Evolutionary conservation across 2,113 vertebrate genomes (phyloP), one percentile per base, ranked within the genome.

Genomic region (Sylvia atricapilla): DNA sequence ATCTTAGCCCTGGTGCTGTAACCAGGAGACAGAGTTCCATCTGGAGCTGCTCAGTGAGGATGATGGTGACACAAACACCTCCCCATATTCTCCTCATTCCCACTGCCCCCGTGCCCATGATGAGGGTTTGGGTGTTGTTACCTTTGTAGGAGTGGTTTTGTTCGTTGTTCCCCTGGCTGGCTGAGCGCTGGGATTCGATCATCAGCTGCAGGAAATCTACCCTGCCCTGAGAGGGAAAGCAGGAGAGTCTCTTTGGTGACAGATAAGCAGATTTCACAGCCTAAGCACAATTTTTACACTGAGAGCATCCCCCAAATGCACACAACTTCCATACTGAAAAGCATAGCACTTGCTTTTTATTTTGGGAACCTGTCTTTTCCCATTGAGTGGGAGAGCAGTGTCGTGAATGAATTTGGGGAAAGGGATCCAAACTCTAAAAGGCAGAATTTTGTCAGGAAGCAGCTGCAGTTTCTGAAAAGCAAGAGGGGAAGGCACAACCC

Each of bases 171-270:
- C 12, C 10, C 0, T 88, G 9, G 14, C 27, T 72, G 24, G 60
- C 53, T 43, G 95, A 94, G 7, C 96, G 96, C 91, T 99, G 98
- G 85, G 98, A 97, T 37, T 99, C 98, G 0, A 99, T 97, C 99
- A 99, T 98, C 60, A 99, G 78, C 96, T 99, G 98, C 95, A 99
- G 97, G 55, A 99, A 98, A 96, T 99, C 98, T 20, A 98, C 97
- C 87, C 98, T 95, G 19, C 89, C 96, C 98, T 99, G 81, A 33
- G 69, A 85, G 60, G 20, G 87, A 49, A 91, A 92, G 69, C 43
- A 93, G 70, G 53, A 84, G 52, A 67, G 15, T 35, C 56, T 83
- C 18, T 87, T 58, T 89, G 55, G 74, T 82, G 78, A 25, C 4
- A 69, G 33, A 46, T 33, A 47, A 74, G 35, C 37, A 76, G 52